Evolutionary conservation across 2,797 vertebrate genomes (phyloP).

Genomic region (Anas bahamensis): DNA sequence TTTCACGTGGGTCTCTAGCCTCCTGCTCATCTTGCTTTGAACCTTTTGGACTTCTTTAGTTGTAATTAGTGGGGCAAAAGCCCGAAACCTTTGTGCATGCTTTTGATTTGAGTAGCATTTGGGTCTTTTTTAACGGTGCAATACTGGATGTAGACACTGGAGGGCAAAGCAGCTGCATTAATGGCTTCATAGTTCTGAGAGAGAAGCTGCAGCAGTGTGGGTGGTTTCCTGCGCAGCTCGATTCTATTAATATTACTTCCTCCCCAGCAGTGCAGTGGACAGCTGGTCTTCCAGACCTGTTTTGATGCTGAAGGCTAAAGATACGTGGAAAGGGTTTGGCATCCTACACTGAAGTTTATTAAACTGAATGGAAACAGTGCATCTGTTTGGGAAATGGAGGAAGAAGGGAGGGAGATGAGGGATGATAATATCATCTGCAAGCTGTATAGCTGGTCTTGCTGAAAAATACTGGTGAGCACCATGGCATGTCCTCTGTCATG

Average conservation of each 20-base stretch:
- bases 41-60: background rate
- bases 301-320: background rate
- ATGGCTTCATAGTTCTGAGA: background rate
- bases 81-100: background rate
- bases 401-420: background rate
- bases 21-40: background rate
- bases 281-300: background rate
- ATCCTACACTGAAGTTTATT: background rate
- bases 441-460: background rate
- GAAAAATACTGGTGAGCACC: background rate
- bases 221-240: background rate
- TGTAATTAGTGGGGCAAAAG: background rate
- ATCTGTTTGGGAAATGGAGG: background rate
- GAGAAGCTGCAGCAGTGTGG: background rate
- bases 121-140: background rate
- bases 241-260: background rate
- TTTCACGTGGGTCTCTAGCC: background rate
- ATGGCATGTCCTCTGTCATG: accelerated
- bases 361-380: background rate
- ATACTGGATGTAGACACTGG: slow-evolving; percentile 7
- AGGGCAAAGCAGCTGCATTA: slow-evolving; percentile 22
- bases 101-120: background rate
- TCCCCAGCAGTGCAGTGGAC: background rate
- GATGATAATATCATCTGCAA: accelerated
- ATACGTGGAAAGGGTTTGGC: background rate